Evolutionary conservation across 1,140 invertebrate species (phyloP), one percentile per base, ranked within the genome.

Genomic region (Pachypeltis micranthus): DNA sequence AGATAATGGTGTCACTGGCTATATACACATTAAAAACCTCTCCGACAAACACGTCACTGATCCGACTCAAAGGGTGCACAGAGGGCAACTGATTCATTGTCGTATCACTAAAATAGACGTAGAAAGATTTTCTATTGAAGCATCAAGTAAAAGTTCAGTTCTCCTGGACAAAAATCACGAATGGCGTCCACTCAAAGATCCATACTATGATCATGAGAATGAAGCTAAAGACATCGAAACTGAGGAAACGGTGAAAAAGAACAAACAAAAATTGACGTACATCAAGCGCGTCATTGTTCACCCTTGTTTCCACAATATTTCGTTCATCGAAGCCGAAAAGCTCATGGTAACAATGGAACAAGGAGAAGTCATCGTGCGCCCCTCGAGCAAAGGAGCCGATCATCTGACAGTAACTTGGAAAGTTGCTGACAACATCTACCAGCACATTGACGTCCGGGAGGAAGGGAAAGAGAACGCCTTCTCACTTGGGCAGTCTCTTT

Each of bases 381-480:
- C 97, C 1, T 97, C 93, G 51, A 96, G 93, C 74, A 96, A 96
- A 80, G 95, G 94, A 44, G 83, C 85, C 1, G 91, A 99, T 75
- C 94, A 98, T 74, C 75, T 99, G 51, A 98, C 96, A 0, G 90
- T 97, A 0, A 98, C 96, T 0, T 99, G 96, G 96, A 99, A 99
- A 75, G 94, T 99, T 0, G 81, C 88, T 2, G 91, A 97, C 56
- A 86, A 86, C 16, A 88, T 99, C 63, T 91, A 90, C 72, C 93
- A 98, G 73, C 95, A 99, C 73, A 93, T 99, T 60, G 93, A 97
- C 72, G 85, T 99, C 0, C 77, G 84, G 25, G 97, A 99, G 76
- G 87, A 96, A 73, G 92, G 93, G 10, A 99, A 99, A 78, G 90
- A 93, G 70, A 98, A 99, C 73, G 87, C 87, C 0, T 99, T 98